Conservation (phyloP, 2,113 vertebrate species). For the Cichladusa arquata region DNA sequence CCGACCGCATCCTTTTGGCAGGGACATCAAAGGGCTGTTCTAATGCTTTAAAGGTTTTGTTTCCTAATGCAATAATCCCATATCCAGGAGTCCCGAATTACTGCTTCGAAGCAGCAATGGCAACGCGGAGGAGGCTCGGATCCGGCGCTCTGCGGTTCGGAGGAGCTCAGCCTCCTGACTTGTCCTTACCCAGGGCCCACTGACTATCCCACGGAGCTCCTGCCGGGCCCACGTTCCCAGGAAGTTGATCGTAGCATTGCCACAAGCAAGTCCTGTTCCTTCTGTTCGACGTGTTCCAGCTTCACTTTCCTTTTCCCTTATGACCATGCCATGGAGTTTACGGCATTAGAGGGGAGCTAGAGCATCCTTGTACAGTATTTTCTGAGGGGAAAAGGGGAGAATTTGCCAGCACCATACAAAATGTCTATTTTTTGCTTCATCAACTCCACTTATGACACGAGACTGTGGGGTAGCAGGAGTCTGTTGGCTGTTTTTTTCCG, state of each 20-base stretch:
- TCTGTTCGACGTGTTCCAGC: neutral
- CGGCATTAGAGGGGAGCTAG: constrained; percentile 32
- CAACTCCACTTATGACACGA: neutral
- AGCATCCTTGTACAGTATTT: constrained; percentile 38
- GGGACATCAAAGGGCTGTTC: constrained; percentile 98
- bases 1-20: constrained; percentile 85
- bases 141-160: neutral
- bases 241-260: constrained; percentile 41
- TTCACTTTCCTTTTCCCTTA: constrained; percentile 41
- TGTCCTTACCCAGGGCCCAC: neutral
- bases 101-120: neutral
- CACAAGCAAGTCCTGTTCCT: constrained; percentile 1
- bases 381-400: neutral
- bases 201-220: neutral
- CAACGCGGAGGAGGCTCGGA: neutral
- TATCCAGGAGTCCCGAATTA: constrained; percentile 75
- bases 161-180: neutral
- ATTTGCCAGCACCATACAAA: constrained; percentile 14
- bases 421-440: constrained; percentile 37
- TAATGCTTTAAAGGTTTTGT: constrained; percentile 85
- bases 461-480: constrained; percentile 21
- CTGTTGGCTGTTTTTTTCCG: neutral
- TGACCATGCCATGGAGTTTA: constrained; percentile 46
- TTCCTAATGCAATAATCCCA: constrained; percentile 91
- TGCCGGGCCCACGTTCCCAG: neutral